Base-by-base conservation (phyloP, 2,797 vertebrate species). In the Chelmon rostratus region DNA sequence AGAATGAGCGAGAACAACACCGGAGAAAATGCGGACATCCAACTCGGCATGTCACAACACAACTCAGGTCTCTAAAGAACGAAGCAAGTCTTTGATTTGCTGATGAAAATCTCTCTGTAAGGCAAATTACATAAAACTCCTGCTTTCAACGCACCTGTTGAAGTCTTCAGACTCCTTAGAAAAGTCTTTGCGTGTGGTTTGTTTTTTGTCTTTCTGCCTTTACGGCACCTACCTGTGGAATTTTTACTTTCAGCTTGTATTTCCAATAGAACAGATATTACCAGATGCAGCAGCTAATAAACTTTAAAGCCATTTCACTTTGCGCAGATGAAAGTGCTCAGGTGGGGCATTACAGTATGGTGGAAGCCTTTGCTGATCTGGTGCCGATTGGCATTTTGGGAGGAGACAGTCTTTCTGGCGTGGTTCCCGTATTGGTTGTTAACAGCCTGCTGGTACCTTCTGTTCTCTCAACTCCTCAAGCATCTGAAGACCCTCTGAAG, bases 401-500 rank as follows among this genome's bases (percentile, higher is more conserved):
- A 92, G 90, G 89, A 94, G 93, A 88, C 89, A 64, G 88, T 64
- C 79, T 88, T 91, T 87, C 90, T 94, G 90, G 87, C 91, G 44
- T 83, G 85, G 86, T 89, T 92, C 84, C 90, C 85, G 84, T 85
- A 87, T 91, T 84, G 90, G 91, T 88, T 94, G 89, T 93, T 92
- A 95, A 92, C 90, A 91, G 92, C 91, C 94, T 93, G 92, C 90
- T 90, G 89, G 87, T 92, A 86, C 91, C 93, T 93, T 96, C 94
- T 95, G 94, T 94, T 95, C 91, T 93, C 86, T 85, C 93, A 89
- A 83, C 90, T 92, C 91, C 86, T 92, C 91, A 76, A 91, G 91
- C 90, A 92, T 94, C 90, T 92, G 84, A 94, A 93, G 91, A 88
- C 90, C 93, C 94, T 95, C 92, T 95, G 94, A 95, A 95, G 94